A percentile compares a stretch with the other conserved stretches of the same genome.
phyloP scores from a whole-genome alignment of 2,797 vertebrate species.

The Spinus pinus region DNA sequence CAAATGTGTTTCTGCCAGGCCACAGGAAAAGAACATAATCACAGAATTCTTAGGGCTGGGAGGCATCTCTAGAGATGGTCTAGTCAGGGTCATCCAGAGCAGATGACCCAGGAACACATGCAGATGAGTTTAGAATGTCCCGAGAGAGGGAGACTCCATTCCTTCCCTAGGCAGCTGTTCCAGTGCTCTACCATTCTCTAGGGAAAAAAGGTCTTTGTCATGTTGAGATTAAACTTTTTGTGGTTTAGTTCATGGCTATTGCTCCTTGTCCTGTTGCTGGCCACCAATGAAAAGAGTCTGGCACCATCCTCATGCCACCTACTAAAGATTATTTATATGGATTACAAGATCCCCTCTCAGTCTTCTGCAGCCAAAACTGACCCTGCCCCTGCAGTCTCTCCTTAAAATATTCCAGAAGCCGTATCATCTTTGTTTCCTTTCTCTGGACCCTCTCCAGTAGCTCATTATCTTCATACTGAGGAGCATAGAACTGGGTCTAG shows the following conservation, averaged over 20 bases:
- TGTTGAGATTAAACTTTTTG: neutral
- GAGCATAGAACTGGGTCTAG: neutral
- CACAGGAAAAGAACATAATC: neutral
- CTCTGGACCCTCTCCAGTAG: rapidly evolving
- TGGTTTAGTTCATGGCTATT: neutral
- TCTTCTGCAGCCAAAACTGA: neutral
- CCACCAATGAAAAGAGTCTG: neutral
- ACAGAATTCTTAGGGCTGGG: neutral
- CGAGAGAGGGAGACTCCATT: too few relatives aligned
- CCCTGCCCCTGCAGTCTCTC: neutral
- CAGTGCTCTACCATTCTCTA: neutral
- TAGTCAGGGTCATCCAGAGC: neutral
- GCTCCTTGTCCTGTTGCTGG: rapidly evolving
- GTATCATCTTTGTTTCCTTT: neutral
- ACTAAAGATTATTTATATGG: neutral
- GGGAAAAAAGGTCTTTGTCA: neutral
- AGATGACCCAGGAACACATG: rapidly evolving
- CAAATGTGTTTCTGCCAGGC: neutral
- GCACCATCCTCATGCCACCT: neutral
- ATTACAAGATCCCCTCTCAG: neutral
- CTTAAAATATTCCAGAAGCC: neutral
- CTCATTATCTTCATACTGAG: neutral
- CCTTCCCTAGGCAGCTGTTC: neutral
- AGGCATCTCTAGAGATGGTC: neutral
- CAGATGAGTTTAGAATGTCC: neutral